Evolutionary conservation across 2,113 vertebrate species (phyloP), one percentile per base, ranked within the genome.

Genomic region (Rhynchomys soricoides): DNA sequence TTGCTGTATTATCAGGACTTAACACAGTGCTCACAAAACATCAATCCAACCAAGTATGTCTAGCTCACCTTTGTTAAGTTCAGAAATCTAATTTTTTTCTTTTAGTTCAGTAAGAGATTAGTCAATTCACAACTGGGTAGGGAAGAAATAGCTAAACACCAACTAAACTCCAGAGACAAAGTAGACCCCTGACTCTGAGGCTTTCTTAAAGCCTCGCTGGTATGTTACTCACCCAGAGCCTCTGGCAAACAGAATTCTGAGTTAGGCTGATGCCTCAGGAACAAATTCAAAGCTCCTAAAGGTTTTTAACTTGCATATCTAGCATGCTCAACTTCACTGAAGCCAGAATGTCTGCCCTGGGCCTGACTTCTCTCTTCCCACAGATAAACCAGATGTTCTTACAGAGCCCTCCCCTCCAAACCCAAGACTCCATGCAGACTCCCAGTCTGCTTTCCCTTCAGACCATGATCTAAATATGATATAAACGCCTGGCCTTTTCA

Each of bases 221-320:
- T 62, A 45, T 68, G 43, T 89, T 55, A 91, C 45, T 89, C 43
- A 94, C 22, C 34, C 40, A 73, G 29, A 73, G 34, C 10, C 68
- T 73, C 71, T 95, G 37, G 48, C 24, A 94, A 93, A 89, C 59
- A 96, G 77, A 91, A 95, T 77, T 48, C 19, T 48, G n/a, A 57
- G 52, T 37, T 50, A 73, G 83, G 55, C 11, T 78, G 62, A 16
- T 81, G 37, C 34, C 77, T 62, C 40, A 93, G 59, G 52, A 92
- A 90, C n/a, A 95, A 73, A 97, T 59, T 40, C 7, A 52, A 81
- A 92, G n/a, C 22, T 71, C 83, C 64, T 78, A 22, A 52, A 55
- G 29, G 10, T 81, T 40, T 79, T 75, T 45, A 45, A 57, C 45
- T 86, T 64, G 17, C 7, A 11, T n/a, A 78, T 50, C 57, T 13